A percentile compares a stretch with the other conserved stretches of the same genome.
phyloP scores from a whole-genome alignment of 2,797 vertebrate genomes.

The Echiichthys vipera region DNA sequence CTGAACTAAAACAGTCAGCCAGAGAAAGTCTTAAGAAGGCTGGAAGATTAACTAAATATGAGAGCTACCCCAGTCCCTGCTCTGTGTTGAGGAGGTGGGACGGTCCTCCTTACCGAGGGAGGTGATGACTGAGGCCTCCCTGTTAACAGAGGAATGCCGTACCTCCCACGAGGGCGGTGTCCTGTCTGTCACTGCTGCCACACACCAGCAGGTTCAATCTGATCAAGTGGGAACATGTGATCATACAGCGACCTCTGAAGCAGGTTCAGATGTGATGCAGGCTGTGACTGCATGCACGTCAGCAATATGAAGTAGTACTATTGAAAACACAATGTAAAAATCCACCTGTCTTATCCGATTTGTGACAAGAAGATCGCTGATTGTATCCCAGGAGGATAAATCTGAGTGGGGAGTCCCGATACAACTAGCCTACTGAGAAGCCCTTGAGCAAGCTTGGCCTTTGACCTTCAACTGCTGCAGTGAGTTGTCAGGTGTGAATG shows the following conservation, averaged over 20 bases:
- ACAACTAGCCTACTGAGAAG: not conserved
- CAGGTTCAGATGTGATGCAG: slow-evolving; percentile 29
- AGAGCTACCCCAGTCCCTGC: not conserved
- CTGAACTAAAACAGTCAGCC: not conserved
- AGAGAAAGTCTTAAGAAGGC: slow-evolving; percentile 1
- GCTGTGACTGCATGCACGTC: not conserved
- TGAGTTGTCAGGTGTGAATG: slow-evolving; percentile 5
- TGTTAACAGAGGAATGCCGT: slow-evolving; percentile 62
- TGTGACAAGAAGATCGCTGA: not conserved
- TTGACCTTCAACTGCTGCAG: not conserved
- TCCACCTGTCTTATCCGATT: not conserved
- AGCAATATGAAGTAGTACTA: not conserved
- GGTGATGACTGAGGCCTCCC: slow-evolving; percentile 55
- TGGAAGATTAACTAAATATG: not conserved
- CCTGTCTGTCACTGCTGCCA: slow-evolving; percentile 43
- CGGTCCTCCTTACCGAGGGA: slow-evolving; percentile 28
- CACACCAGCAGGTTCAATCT: slow-evolving; percentile 45
- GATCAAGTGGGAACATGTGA: slow-evolving; percentile 49
- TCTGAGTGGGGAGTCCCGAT: not conserved
- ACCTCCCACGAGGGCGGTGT: slow-evolving; percentile 33
- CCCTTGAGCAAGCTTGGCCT: not conserved
- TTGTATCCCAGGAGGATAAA: not conserved
- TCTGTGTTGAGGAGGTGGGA: slow-evolving; percentile 4
- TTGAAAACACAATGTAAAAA: slow-evolving; percentile 3
- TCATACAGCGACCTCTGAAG: slow-evolving; percentile 28